Evolutionary conservation across 30 jellyfish, hydroid and myxozoan genomes (phyloP).

Genomic region (Aurelia aurita complex sp. Pacific): DNA sequence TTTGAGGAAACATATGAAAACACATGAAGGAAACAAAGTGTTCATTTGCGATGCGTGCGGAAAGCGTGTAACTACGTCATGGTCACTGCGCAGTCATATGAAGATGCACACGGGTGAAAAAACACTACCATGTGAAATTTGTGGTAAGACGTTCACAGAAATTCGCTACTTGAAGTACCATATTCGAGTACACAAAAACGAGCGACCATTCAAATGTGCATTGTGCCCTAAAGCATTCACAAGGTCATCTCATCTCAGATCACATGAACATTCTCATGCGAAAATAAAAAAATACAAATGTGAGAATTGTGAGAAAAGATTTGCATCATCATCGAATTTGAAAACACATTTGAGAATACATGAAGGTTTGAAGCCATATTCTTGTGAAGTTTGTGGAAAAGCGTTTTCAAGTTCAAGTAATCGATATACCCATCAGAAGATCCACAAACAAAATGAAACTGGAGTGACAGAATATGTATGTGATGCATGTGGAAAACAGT

Average conservation of each 20-base stretch:
- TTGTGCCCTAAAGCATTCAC: slow-evolving; percentile 67
- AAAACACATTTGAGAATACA: slow-evolving; percentile 57
- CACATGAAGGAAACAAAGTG: slow-evolving; percentile 56
- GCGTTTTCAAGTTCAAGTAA: slow-evolving; percentile 61
- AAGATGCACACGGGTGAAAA: slow-evolving; percentile 36
- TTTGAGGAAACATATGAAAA: slow-evolving; percentile 49
- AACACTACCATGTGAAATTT: slow-evolving; percentile 30
- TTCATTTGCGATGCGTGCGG: slow-evolving; percentile 66
- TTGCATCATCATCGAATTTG: slow-evolving; percentile 55
- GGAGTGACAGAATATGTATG: slow-evolving; percentile 58
- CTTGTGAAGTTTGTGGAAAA: slow-evolving; percentile 63
- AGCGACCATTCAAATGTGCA: slow-evolving; percentile 61
- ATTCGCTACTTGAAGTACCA: slow-evolving; percentile 56
- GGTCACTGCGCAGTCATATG: slow-evolving; percentile 74
- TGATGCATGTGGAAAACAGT: slow-evolving; percentile 51
- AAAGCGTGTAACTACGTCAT: slow-evolving; percentile 64
- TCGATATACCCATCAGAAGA: slow-evolving; percentile 69
- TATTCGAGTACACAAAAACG: slow-evolving; percentile 62
- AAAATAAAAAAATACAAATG: slow-evolving; percentile 42
- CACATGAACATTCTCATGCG: slow-evolving; percentile 53
- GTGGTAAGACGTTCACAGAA: slow-evolving; percentile 52
- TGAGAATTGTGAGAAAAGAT: slow-evolving; percentile 38
- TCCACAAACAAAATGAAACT: slow-evolving; percentile 60
- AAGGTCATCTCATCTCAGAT: slow-evolving; percentile 62
- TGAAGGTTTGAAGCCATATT: slow-evolving; percentile 60